These are phyloP conservation scores for Lampris megalopsis DNA, from an alignment of 2,113 vertebrate species.

Conservation along the genomic window DNA sequence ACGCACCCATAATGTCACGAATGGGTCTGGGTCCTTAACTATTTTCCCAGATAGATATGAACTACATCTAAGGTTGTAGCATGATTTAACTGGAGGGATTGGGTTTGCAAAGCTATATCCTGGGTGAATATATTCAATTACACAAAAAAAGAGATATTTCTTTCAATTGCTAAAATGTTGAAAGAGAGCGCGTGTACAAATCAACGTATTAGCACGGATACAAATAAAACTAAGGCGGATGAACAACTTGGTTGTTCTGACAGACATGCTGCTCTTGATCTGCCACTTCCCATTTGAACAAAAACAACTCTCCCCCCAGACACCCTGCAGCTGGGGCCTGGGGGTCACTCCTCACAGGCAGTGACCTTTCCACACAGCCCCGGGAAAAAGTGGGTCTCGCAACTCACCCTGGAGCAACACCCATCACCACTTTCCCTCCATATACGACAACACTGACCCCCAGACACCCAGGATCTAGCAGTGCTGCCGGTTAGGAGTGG, in stretches of 20 bases:
- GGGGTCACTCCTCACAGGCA: slow-evolving; percentile 71
- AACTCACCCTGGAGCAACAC: slow-evolving; percentile 74
- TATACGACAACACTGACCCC: neutral
- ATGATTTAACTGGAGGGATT: slow-evolving; percentile 1
- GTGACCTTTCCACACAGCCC: slow-evolving; percentile 82
- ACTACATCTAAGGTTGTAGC: slow-evolving; percentile 22
- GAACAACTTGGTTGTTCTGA: slow-evolving; percentile 59
- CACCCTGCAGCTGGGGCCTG: slow-evolving; percentile 73
- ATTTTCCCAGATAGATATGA: slow-evolving; percentile 35
- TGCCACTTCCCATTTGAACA: slow-evolving; percentile 79
- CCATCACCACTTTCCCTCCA: slow-evolving; percentile 37
- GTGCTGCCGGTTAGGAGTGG: slow-evolving; percentile 56
- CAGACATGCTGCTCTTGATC: slow-evolving; percentile 74
- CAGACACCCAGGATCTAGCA: slow-evolving; percentile 30
- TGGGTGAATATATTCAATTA: neutral
- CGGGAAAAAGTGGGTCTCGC: slow-evolving; percentile 75
- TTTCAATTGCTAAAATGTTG: no score
- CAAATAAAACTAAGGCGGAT: slow-evolving; percentile 44
- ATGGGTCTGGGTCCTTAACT: slow-evolving; percentile 14
- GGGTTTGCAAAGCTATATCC: neutral
- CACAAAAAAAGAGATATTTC: neutral
- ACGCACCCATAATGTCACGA: slow-evolving; percentile 52
- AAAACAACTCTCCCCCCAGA: slow-evolving; percentile 75
- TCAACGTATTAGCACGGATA: slow-evolving; percentile 5
- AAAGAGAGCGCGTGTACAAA: neutral